These are phyloP conservation scores for Cottus gobio DNA, from an alignment of 2,113 vertebrate genomes.

Conservation along the genomic window DNA sequence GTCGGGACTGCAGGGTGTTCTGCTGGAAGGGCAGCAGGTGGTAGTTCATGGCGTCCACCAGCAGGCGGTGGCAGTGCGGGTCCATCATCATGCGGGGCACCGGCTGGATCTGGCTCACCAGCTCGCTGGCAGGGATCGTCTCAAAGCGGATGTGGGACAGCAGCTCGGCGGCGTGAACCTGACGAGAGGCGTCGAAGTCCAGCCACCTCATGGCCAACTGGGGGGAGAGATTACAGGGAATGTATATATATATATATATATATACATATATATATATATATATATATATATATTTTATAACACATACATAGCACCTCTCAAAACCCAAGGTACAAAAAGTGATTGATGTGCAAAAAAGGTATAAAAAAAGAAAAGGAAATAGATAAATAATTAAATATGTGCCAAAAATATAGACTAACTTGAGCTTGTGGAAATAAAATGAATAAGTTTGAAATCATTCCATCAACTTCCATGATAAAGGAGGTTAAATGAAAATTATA, in stretches of 20 bases:
- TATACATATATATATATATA: background rate
- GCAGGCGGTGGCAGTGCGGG: slow-evolving; percentile 86
- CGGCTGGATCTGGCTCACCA: slow-evolving; percentile 87
- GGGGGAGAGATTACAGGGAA: background rate
- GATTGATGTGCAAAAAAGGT: too few species aligned
- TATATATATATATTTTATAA: too few species aligned
- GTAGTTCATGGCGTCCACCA: slow-evolving; percentile 92
- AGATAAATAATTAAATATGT: background rate
- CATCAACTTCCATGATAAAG: background rate
- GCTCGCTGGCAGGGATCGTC: slow-evolving; percentile 87
- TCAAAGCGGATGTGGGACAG: slow-evolving; percentile 85
- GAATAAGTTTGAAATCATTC: background rate
- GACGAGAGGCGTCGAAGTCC: slow-evolving; percentile 84
- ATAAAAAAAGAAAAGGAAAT: background rate
- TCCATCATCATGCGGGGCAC: slow-evolving; percentile 89
- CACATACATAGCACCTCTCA: too few species aligned
- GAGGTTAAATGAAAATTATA: background rate
- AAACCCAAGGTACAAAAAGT: background rate
- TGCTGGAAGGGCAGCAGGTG: slow-evolving; percentile 90
- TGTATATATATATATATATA: background rate
- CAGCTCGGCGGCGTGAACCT: slow-evolving; percentile 82
- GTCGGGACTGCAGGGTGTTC: slow-evolving; percentile 85
- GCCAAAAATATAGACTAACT: background rate
- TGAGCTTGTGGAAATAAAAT: background rate
- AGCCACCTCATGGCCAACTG: slow-evolving; percentile 88